Percentiles rank a stretch among this genome's conserved stretches.
Conservation (phyloP, 2,888 invertebrate species). For the Stenolophus ochropezus region DNA sequence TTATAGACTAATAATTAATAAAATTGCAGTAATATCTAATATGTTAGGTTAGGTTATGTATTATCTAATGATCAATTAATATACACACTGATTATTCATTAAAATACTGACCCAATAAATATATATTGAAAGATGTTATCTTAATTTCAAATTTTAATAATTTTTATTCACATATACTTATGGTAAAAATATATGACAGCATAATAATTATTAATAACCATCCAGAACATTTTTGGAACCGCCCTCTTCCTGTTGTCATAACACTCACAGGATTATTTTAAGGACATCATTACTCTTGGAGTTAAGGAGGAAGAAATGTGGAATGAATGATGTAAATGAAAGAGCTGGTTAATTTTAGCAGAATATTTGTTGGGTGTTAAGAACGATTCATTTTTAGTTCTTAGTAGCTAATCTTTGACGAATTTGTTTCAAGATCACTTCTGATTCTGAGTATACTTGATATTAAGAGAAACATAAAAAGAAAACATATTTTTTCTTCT, state of each 20-base stretch:
- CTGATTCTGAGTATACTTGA: neutral
- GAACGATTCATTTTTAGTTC: slow-evolving; percentile 26
- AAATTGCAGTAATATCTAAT: too few species aligned
- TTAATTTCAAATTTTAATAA: too few species aligned
- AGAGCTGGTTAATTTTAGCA: slow-evolving; percentile 27
- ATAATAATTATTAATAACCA: too few species aligned
- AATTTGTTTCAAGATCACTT: slow-evolving; percentile 20
- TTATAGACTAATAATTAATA: too few species aligned
- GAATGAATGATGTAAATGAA: neutral
- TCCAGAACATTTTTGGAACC: neutral
- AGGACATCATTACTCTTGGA: neutral
- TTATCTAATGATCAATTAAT: too few species aligned
- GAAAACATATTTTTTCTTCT: neutral
- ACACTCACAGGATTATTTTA: neutral
- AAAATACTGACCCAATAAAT: too few species aligned
- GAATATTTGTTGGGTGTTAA: slow-evolving; percentile 10
- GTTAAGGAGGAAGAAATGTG: slow-evolving; percentile 6
- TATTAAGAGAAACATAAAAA: neutral
- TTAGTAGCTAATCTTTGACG: neutral
- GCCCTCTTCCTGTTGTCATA: too few species aligned
- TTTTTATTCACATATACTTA: too few species aligned
- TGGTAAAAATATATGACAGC: too few species aligned
- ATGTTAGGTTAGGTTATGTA: too few species aligned
- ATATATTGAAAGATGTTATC: too few species aligned
- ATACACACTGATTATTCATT: too few species aligned